Evolutionary conservation across 2,797 vertebrate species (phyloP), one percentile per base, ranked within the genome.

Genomic region (Clarias fuscus): DNA sequence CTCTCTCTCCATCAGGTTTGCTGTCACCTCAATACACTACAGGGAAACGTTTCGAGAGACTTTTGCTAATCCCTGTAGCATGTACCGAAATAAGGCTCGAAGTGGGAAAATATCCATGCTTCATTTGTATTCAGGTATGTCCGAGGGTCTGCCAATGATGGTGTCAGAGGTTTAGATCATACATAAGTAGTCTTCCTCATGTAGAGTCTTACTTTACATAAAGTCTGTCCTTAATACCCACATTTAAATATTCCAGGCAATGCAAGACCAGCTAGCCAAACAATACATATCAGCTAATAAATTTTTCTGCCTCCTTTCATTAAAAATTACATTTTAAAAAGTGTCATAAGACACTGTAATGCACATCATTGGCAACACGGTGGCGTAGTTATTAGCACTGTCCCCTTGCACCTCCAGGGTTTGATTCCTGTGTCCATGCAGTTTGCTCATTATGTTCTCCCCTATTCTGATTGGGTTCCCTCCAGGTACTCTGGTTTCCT

Each of bases 61-160:
- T 81, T 80, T 48, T 79, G n/a, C 33, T 58, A 82, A 78, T 86
- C 68, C 68, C 59, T 81, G 64, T 84, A 83, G 58, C 58, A 85
- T 85, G 70, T 59, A 72, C 43, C 30, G 84, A 72, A 84, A 84
- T 61, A 84, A 83, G 40, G 27, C 71, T 84, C 48, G 27, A 82
- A 59, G 77, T 84, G 83, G 77, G 80, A 85, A 81, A 80, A 82
- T 64, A 20, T 84, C 71, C 77, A 67, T n/a, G 37, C 81, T 85
- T 82, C 78, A 88, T 85, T 88, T 77, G 56, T 83, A 85, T 82
- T 85, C 84, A 85, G 84, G 65, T 85, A 85, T 85, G 71, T 83
- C 70, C 62, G 22, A 56, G 72, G 7, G 53, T 70, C 79, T 17
- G 78, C 71, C 84, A 87, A 77, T 24, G 33, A 24, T 59, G 53